Evolutionary conservation across 2,797 vertebrate species (phyloP), one percentile per base, ranked within the genome.

Genomic region (Amniataba percoides): DNA sequence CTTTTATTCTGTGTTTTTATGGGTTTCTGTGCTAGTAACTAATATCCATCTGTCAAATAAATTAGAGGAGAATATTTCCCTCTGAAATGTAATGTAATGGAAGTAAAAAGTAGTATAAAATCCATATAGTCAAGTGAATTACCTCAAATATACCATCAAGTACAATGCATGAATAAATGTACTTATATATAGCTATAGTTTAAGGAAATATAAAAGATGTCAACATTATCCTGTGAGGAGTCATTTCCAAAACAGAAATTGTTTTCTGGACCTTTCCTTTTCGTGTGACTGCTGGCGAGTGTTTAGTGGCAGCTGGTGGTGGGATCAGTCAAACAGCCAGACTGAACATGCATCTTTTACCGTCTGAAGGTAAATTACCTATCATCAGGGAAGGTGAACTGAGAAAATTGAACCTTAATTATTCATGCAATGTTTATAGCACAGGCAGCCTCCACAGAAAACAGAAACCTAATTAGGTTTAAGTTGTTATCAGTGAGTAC

Each of bases 391-490:
- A 78, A 59, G 62, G 77, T 73, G 83, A 79, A 71, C 49, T 51
- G 45, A 74, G 84, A 63, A 87, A 88, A 90, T 84, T 65, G 42
- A 83, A 83, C 66, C 87, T 90, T 70, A 89, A 92, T 91, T 87
- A 92, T 89, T 91, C 57, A 88, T 77, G 59, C 51, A 60, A 42
- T 77, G 74, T 88, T 77, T 82, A 80, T 46, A 76, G 77, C 57
- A 31, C 40, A 48, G 13, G 19, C 76, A 52, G 55, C 61, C 51
- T 62, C 42, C 40, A 66, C 25, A 9, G 18, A 68, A 65, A 53
- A 71, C 68, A 52, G 42, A 58, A 61, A 63, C 68, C 36, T 55
- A 87, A 84, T 85, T 78, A 64, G 68, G 14, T 80, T 77, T 74
- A 55, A 74, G 64, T 66, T 69, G 63, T 71, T 69, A 78, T 77